phyloP scores from a whole-genome alignment of 1,140 invertebrate genomes.

The Aethina tumida region DNA sequence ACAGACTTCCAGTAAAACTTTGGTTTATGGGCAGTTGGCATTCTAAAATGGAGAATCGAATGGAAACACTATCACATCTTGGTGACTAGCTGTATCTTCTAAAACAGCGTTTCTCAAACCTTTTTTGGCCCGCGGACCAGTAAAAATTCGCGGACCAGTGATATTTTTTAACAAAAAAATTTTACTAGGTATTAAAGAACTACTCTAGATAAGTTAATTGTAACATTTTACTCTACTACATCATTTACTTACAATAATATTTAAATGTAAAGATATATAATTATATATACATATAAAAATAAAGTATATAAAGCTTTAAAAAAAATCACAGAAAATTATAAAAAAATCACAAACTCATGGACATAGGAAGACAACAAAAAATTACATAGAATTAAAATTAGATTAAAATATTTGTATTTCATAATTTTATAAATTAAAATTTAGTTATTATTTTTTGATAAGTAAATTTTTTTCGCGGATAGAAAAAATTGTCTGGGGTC shows the following conservation, averaged over 20 bases:
- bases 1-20: too few relatives aligned
- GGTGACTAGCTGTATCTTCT: too few relatives aligned
- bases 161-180: constrained; percentile 5
- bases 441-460: too few relatives aligned
- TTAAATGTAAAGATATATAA: constrained; percentile 6
- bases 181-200: neutral
- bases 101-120: too few relatives aligned
- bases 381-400: too few relatives aligned
- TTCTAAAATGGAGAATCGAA: too few relatives aligned
- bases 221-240: neutral
- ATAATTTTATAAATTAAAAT: too few relatives aligned
- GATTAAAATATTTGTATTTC: too few relatives aligned
- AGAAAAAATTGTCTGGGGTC: too few relatives aligned
- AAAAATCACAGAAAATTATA: constrained; percentile 6
- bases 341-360: constrained; percentile 2
- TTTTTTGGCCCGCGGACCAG: constrained; percentile 5
- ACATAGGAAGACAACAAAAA: neutral
- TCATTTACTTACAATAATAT: constrained; percentile 5
- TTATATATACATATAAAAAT: constrained; percentile 7
- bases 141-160: constrained; percentile 1
- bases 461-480: too few relatives aligned
- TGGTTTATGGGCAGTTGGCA: too few relatives aligned
- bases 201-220: neutral
- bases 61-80: too few relatives aligned
- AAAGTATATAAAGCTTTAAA: constrained; percentile 1